Evolutionary conservation across 1,140 invertebrate species (phyloP), one percentile per base, ranked within the genome.

Genomic region (Apis florea): DNA sequence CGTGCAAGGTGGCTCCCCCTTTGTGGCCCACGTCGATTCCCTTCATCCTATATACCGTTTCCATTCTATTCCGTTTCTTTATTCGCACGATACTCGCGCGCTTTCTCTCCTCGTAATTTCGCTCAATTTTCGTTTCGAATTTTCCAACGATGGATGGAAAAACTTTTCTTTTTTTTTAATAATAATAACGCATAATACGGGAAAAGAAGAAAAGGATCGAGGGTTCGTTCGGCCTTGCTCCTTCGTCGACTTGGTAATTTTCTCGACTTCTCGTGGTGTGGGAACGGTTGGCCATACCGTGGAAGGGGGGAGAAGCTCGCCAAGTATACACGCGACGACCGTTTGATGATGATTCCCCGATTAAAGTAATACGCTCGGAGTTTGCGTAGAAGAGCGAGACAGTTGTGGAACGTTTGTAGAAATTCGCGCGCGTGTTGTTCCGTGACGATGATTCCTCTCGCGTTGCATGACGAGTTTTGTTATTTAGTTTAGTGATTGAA

Each of bases 1-100:
- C 80, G 75, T 74, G 86, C 86, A 88, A 88, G 87, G 87, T 88
- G 87, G 77, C 61, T 88, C 86, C 88, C 86, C 85, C 81, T 79
- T 73, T 87, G 82, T 77, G 61, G 77, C 74, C 63, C 75, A 79
- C 83, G 84, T 79, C 84, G 84, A 83, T 75, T 86, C 84, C 70
- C 76, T 81, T 83, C 84, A 80, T 77, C 69, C n/a, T n/a, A n/a
- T n/a, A n/a, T n/a, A n/a, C 72, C 63, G 69, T 86, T 86, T 86
- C 80, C 84, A n/a, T n/a, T n/a, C n/a, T n/a, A n/a, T n/a, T n/a
- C n/a, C n/a, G n/a, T n/a, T n/a, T 40, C 5, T 40, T 40, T 40
- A 40, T 5, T 40, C 31, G 31, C 31, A 40, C 31, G 31, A 6
- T 40, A 4, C 31, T n/a, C 2, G 3, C 4, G 31, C 31, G 31